phyloP scores from a whole-genome alignment of 2,113 vertebrate genomes.

The Nycticorax nycticorax region DNA sequence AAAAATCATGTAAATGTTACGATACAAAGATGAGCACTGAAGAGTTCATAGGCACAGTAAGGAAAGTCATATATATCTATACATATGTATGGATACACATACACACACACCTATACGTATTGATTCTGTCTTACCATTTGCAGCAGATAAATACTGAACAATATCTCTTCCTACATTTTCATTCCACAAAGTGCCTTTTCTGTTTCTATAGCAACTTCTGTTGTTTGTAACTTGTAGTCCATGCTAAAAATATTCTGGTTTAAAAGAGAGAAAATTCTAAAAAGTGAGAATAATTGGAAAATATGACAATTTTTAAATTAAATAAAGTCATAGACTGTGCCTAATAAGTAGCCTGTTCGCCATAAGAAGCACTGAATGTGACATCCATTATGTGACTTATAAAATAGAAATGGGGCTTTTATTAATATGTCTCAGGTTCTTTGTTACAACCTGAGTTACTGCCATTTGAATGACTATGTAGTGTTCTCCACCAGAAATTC shows the following conservation, averaged over 20 bases:
- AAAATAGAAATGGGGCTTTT: slow-evolving; percentile 52
- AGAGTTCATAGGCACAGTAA: neutral
- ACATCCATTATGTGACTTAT: slow-evolving; percentile 31
- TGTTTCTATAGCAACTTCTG: slow-evolving; percentile 79
- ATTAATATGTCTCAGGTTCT: slow-evolving; percentile 34
- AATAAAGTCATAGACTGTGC: slow-evolving; percentile 50
- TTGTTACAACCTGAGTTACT: slow-evolving; percentile 26
- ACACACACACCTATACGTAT: neutral
- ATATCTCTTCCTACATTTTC: slow-evolving; percentile 47
- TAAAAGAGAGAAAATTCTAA: slow-evolving; percentile 54
- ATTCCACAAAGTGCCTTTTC: slow-evolving; percentile 58
- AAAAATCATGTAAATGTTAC: slow-evolving; percentile 7
- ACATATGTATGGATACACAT: neutral
- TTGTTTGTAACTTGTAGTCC: slow-evolving; percentile 71
- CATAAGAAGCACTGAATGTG: slow-evolving; percentile 31
- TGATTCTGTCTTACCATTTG: slow-evolving; percentile 21
- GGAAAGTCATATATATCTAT: neutral
- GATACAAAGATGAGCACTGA: neutral
- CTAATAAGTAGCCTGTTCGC: slow-evolving; percentile 34
- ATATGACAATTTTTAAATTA: slow-evolving; percentile 43
- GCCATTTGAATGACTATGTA: slow-evolving; percentile 34
- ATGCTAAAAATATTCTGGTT: slow-evolving; percentile 67
- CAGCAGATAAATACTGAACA: slow-evolving; percentile 43
- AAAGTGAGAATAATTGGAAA: slow-evolving; percentile 60
- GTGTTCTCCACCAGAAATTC: slow-evolving; percentile 43